Base-by-base conservation (phyloP, 2,888 invertebrate species). In the Maniola hyperantus region DNA sequence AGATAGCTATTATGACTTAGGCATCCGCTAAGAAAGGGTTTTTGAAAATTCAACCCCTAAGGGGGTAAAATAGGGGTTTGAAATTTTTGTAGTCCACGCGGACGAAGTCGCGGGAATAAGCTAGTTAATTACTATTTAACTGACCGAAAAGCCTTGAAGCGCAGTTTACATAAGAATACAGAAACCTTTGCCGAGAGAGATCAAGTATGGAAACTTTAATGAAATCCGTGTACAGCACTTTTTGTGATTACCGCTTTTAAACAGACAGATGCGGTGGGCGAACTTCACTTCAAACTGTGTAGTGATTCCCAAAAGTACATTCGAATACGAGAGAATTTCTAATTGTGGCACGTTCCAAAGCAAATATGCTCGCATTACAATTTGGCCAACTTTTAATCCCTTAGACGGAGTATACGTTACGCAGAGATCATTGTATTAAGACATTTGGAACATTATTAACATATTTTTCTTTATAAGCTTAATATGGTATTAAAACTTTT, bases 371-470 rank as follows among this genome's bases (percentile, higher is more conserved):
- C 42, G 36, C 46, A 61, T 64, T 55, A 64, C 55, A 48, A 44
- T 61, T 61, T 26, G 34, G 44, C 20, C 57, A 64, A 69, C 67
- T 69, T 69, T 57, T 59, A 67, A 69, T 61, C 67, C 53, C 48
- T 67, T 20, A 36, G 51, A 15, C 61, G 51, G 39, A 60, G 57
- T 62, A 67, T 53, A 62, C 65, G 69, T 61, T 61, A 44, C 53
- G 61, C 61, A 33, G 36, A 67, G 65, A 65, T 58, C 57, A 55
- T 33, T 50, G 53, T 65, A 69, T 67, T 65, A 67, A 50, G 65
- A 42, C 54, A 33, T 42, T 62, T 59, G 50, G 62, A 59, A 65
- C 51, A 59, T n/a, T 63, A 54, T 70, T 65, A 67, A 11, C 62
- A 65, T 63, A 67, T 67, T 63, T 55, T 64, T 67, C 58, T 53